These are phyloP conservation scores for Drosophila erecta DNA, from an alignment of 1,140 invertebrate species.

Conservation along the genomic window DNA sequence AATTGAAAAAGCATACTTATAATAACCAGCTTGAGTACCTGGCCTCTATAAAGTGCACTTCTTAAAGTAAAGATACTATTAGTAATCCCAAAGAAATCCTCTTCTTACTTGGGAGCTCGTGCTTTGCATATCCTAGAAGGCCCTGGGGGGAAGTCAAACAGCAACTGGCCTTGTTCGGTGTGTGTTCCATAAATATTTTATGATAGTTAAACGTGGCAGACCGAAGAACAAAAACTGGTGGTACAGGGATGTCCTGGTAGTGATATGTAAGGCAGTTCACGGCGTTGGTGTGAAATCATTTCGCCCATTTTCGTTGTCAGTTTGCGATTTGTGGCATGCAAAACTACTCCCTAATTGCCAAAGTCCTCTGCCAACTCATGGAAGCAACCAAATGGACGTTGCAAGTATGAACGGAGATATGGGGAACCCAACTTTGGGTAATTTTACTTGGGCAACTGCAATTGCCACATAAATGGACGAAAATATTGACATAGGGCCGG, in stretches of 20 bases:
- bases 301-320: slow-evolving; percentile 33
- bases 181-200: slow-evolving; percentile 58
- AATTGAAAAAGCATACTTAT: not conserved
- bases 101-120: slow-evolving; percentile 9
- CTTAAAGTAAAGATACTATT: too few species aligned
- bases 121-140: slow-evolving; percentile 21
- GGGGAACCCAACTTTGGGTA: not conserved
- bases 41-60: too few species aligned
- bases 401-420: slow-evolving; percentile 1
- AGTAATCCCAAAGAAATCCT: not conserved
- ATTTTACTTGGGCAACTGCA: slow-evolving; percentile 19
- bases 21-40: not conserved
- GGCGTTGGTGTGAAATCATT: not conserved
- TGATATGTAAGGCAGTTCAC: slow-evolving; percentile 9
- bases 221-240: slow-evolving; percentile 26
- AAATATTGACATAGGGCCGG: slow-evolving; percentile 29
- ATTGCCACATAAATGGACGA: slow-evolving; percentile 13
- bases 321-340: slow-evolving; percentile 38
- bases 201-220: slow-evolving; percentile 41
- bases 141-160: slow-evolving; percentile 14
- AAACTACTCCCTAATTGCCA: slow-evolving; percentile 39
- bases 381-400: not conserved
- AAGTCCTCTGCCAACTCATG: slow-evolving; percentile 9
- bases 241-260: not conserved
- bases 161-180: slow-evolving; percentile 27